Evolutionary conservation across 2,113 vertebrate genomes (phyloP), one percentile per base, ranked within the genome.

Genomic region (Clarias magur): DNA sequence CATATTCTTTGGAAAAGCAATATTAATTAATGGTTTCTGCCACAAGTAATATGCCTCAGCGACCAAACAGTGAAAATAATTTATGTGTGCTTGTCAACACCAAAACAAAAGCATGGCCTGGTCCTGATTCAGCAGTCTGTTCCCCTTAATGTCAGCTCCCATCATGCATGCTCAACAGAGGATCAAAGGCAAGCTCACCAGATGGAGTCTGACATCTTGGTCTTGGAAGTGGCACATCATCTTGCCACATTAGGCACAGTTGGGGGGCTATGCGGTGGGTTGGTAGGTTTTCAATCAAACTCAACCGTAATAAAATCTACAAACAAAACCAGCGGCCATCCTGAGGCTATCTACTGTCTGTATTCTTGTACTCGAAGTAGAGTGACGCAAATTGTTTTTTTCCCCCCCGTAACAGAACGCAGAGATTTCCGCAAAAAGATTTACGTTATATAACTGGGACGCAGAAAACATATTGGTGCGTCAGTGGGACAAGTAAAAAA

Each of bases 131-230:
- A 92, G 92, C 92, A 91, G 88, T 93, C 88, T 68, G 65, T 81
- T 79, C 54, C 30, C 91, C 87, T 82, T 83, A 84, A 89, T 92
- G 92, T 94, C 93, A 94, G 87, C 78, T 91, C 88, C 86, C 89
- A 94, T 95, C 92, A 94, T 11, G 2, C 78, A 89, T 88, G 82
- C 89, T 94, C 89, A 93, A 92, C 89, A 86, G 88, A 72, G 80
- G 92, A 95, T 93, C 88, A 94, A 94, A 94, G 90, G 81, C 80
- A 2, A 63, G 81, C 57, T 3, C 54, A 13, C 85, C 93, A 94
- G 92, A 94, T 93, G 92, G 93, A 93, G 90, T 88, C 12, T 91
- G 92, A 90, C 91, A 90, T 92, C 90, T 91, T 92, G 88, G 86
- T 89, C 83, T 87, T 78, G 90, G 89, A 85, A 81, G 88, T 91